Conservation (phyloP, 2,797 vertebrate species). For the Danio tinwini region DNA sequence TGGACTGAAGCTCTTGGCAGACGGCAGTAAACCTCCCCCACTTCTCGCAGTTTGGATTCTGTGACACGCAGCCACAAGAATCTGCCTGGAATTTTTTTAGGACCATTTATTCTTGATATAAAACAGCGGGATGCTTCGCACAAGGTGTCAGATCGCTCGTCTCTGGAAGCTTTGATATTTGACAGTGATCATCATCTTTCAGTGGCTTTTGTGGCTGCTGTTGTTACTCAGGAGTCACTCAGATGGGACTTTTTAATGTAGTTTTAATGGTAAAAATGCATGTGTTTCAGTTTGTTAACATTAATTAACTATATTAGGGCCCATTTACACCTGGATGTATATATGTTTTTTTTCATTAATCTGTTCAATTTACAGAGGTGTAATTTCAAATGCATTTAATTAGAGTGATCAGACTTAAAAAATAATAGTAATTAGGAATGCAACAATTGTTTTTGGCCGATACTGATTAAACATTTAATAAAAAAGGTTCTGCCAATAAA, state of each 20-base stretch:
- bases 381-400: too few relatives aligned
- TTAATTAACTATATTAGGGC: too few relatives aligned
- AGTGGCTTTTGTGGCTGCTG: slow-evolving; percentile 16
- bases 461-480: too few relatives aligned
- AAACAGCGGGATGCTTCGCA: slow-evolving; percentile 25
- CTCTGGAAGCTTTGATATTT: slow-evolving; percentile 38
- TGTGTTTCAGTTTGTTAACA: too few relatives aligned
- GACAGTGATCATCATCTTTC: slow-evolving; percentile 24
- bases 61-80: slow-evolving; percentile 46
- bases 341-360: too few relatives aligned
- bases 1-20: slow-evolving; percentile 54
- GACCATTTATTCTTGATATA: slow-evolving; percentile 40
- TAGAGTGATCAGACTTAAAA: too few relatives aligned
- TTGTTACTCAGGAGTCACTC: slow-evolving; percentile 29
- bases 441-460: too few relatives aligned
- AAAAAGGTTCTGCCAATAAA: too few relatives aligned
- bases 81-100: slow-evolving; percentile 42
- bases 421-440: too few relatives aligned
- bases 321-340: too few relatives aligned
- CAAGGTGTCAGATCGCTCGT: slow-evolving; percentile 40
- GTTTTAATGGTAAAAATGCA: too few relatives aligned
- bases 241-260: background rate
- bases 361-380: too few relatives aligned
- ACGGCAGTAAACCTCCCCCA: slow-evolving; percentile 17
- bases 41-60: slow-evolving; percentile 43